Base-by-base conservation (phyloP, 2,797 vertebrate genomes). In the Sebastes itinus region DNA sequence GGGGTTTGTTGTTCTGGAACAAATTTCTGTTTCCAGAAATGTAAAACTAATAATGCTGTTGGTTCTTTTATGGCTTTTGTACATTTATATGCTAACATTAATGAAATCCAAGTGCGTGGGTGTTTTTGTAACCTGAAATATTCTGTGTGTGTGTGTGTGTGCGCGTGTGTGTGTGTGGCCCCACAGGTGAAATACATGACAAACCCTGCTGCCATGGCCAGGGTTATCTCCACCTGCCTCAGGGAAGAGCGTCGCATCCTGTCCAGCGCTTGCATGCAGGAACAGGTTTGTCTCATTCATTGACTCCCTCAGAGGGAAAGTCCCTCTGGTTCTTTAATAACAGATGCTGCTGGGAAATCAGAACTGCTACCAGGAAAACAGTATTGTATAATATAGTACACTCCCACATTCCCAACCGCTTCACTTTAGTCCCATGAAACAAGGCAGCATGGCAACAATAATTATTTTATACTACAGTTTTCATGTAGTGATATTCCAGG, bases 171-270 rank as follows among this genome's bases (percentile, higher is more conserved):
- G 27, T 54, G 46, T 78, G 68, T 54, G 63, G 25, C 6, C 65
- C 83, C 84, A 64, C 92, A 99, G 98, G 92, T 96, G 70, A 98
- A 99, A 88, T 99, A 98, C 78, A 94, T 96, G 2, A 92, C 94
- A 66, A 97, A 95, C 83, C 97, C 98, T 32, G 94, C 95, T 68
- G 94, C 96, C 30, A 96, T 99, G 93, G 97, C 98, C 67, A 95
- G 95, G 33, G 95, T 98, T 6, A 97, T 99, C 92, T 96, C 97
- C 73, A 97, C 95, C 89, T 98, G 97, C 87, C 96, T 99, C 68
- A 95, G 96, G 82, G 98, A 99, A 86, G 98, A 99, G 92, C 96
- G 97, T 59, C 96, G 97, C 52, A 97, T 99, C 92, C 85, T 99
- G 84, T 96, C 97, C 71, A 96, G 96, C 67, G 96, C 97, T 75